Evolutionary conservation across 2,888 invertebrate genomes (phyloP).

Genomic region (Lithodes maja): DNA sequence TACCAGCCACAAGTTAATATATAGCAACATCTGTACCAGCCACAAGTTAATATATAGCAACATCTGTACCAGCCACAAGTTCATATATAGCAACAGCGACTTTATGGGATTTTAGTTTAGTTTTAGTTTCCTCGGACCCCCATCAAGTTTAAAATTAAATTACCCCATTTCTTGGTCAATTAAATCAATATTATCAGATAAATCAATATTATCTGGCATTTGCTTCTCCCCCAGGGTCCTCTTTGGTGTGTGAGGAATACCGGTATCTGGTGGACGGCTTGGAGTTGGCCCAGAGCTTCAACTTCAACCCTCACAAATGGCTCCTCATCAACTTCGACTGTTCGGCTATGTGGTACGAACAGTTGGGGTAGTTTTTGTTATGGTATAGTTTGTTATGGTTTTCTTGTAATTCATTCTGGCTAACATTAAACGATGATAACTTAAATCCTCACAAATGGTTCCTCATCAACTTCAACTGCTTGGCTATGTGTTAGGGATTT

Average conservation of each 20-base stretch:
- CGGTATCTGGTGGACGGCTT: conserved; percentile 85
- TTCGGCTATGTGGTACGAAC: conserved; percentile 90
- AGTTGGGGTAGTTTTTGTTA: background rate
- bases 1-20: too few species aligned
- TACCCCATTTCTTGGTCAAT: too few species aligned
- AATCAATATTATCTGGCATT: too few species aligned
- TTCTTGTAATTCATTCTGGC: background rate
- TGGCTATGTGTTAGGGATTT: conserved; percentile 86
- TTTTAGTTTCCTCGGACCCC: too few species aligned
- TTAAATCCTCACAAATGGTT: conserved; percentile 98
- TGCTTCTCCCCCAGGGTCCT: conserved; percentile 81
- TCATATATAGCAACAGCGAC: too few species aligned
- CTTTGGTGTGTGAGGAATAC: conserved; percentile 94
- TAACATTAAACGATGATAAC: conserved; percentile 77
- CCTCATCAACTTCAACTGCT: conserved; percentile 95
- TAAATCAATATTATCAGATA: too few species aligned
- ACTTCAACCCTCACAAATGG: conserved; percentile 97
- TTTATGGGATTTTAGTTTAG: too few species aligned
- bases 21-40: too few species aligned
- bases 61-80: too few species aligned
- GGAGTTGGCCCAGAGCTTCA: conserved; percentile 90
- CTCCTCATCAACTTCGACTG: conserved; percentile 96
- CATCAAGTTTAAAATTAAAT: too few species aligned
- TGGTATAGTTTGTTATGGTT: background rate
- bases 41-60: too few species aligned